Evolutionary conservation across 1,140 invertebrate genomes (phyloP), one percentile per base, ranked within the genome.

Genomic region (Pseudobourletiella spinata): DNA sequence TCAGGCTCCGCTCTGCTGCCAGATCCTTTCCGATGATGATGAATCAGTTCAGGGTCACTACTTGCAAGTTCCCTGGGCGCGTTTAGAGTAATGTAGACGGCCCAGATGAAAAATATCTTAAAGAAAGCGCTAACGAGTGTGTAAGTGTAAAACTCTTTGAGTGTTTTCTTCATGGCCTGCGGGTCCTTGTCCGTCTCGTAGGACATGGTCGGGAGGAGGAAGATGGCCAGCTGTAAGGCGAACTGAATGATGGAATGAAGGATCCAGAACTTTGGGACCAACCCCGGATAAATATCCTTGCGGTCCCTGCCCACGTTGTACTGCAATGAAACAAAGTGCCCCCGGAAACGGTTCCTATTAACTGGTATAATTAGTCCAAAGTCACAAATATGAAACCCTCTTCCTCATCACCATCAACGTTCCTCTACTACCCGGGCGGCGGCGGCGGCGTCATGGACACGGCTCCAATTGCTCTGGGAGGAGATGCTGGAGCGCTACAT

Each of bases 261-360:
- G 3, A 55, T 55, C 52, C 52, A 55, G 30, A 55, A 8, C 22
- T 35, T 29, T 2, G 52, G 52, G 14, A 55, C 30, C 52, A 20
- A 32, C 52, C 52, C 52, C 8, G 52, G 52, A 55, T 55, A 32
- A 32, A 55, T 55, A 22, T 55, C 52, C n/a, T 55, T 54, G 14
- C 50, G 28, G 22, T 35, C 6, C 11, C 4, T 32, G n/a, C 6
- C 29, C 3, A 6, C n/a, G 25, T 26, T 55, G 25, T 18, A 55
- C 52, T 55, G 25, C 26, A 55, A 22, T 48, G 32, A 8, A 39
- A n/a, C n/a, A n/a, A n/a, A n/a, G n/a, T n/a, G n/a, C n/a, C n/a
- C n/a, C n/a, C n/a, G n/a, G n/a, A n/a, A n/a, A n/a, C n/a, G n/a
- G n/a, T n/a, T n/a, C n/a, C n/a, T n/a, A n/a, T n/a, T n/a, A n/a